Evolutionary conservation across 2,888 invertebrate genomes (phyloP).

Genomic region (Chironomus tentans): DNA sequence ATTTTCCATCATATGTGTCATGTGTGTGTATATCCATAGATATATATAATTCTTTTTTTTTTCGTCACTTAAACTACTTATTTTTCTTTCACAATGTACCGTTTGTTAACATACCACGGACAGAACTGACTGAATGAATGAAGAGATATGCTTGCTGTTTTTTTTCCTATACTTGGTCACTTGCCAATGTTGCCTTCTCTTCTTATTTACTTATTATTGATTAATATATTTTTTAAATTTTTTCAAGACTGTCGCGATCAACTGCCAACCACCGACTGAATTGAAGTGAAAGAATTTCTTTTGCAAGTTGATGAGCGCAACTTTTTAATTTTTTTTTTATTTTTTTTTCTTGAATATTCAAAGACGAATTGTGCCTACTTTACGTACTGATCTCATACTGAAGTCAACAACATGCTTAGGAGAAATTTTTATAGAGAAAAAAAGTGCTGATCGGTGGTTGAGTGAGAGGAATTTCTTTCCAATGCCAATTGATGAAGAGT

Average conservation of each 20-base stretch:
- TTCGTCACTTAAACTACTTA: conserved; percentile 27
- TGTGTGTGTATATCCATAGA: background rate
- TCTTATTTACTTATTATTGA: background rate
- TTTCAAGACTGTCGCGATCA: conserved; percentile 22
- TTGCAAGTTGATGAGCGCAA: background rate
- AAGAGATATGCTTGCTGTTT: conserved; percentile 20
- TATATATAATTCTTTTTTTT: background rate
- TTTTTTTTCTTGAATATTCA: background rate
- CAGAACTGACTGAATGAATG: background rate
- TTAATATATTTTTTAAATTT: background rate
- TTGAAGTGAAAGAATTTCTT: background rate
- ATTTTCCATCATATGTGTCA: background rate
- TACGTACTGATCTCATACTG: too few relatives aligned
- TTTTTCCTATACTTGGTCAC: background rate
- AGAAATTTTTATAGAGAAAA: too few relatives aligned
- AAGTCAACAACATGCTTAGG: too few relatives aligned
- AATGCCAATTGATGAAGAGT: too few relatives aligned
- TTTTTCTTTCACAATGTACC: conserved; percentile 23
- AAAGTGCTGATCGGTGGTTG: too few relatives aligned
- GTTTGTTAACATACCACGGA: conserved; percentile 9
- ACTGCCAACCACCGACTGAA: conserved; percentile 25
- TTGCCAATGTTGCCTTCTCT: background rate
- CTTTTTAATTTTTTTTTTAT: background rate
- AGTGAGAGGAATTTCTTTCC: too few relatives aligned
- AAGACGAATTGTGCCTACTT: too few relatives aligned